phyloP scores from a whole-genome alignment of 2,113 vertebrate species.

The Corythoichthys intestinalis region DNA sequence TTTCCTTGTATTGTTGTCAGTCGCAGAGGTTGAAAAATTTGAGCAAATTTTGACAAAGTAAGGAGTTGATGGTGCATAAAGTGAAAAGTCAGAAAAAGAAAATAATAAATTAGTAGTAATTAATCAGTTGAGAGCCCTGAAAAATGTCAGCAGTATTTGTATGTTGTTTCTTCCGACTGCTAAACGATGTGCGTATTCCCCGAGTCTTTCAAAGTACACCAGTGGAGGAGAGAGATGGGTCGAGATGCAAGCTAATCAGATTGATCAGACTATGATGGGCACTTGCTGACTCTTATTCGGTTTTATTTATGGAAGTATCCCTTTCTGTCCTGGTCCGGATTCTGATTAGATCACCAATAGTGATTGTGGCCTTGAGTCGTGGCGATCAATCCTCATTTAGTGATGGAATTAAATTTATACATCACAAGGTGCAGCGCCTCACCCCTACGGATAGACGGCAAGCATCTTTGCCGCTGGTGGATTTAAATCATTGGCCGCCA shows the following conservation, averaged over 20 bases:
- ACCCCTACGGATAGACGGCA: constrained; percentile 12
- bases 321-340: constrained; percentile 57
- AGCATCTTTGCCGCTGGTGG: not conserved
- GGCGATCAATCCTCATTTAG: constrained; percentile 77
- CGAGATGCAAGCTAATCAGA: constrained; percentile 55
- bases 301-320: constrained; percentile 76
- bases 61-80: too few relatives aligned
- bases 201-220: constrained; percentile 70
- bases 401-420: constrained; percentile 70
- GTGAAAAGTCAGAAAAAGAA: too few relatives aligned
- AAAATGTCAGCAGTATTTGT: not conserved
- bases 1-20: too few relatives aligned
- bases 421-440: constrained; percentile 63
- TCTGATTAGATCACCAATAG: constrained; percentile 72
- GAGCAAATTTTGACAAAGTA: too few relatives aligned
- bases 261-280: constrained; percentile 58
- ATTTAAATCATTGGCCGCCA: not conserved
- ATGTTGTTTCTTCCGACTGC: not conserved
- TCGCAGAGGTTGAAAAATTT: too few relatives aligned
- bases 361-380: constrained; percentile 67
- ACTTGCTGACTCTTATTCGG: constrained; percentile 67
- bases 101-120: too few relatives aligned
- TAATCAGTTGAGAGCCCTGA: too few relatives aligned
- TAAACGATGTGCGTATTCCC: constrained; percentile 64
- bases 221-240: constrained; percentile 46